Evolutionary conservation across 2,113 vertebrate species (phyloP).

Genomic region (Oreochromis spilurus): DNA sequence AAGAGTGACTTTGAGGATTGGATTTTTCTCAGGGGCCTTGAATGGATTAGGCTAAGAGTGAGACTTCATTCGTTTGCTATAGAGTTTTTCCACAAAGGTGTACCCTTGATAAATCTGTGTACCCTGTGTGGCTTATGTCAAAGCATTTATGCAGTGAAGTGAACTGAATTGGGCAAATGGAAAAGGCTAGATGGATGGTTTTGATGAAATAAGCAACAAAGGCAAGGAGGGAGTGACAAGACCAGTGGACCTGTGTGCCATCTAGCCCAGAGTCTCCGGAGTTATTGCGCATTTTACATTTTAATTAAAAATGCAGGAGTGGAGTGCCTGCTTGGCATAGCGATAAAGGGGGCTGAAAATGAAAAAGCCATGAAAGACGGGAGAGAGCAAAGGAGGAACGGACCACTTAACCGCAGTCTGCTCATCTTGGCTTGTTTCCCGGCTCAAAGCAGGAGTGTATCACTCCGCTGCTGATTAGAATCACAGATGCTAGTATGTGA

Average conservation of each 20-base stretch:
- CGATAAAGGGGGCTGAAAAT: slow-evolving; percentile 56
- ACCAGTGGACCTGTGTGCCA: slow-evolving; percentile 48
- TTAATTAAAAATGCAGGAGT: slow-evolving; percentile 70
- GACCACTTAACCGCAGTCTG: slow-evolving; percentile 32
- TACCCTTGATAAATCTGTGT: slow-evolving; percentile 11
- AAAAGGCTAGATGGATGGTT: slow-evolving; percentile 32
- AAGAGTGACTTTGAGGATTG: slow-evolving; percentile 49
- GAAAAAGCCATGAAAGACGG: slow-evolving; percentile 67
- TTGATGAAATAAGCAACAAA: slow-evolving; percentile 46
- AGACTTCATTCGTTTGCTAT: slow-evolving; percentile 10
- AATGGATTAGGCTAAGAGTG: slow-evolving; percentile 47
- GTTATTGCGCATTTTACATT: slow-evolving; percentile 66
- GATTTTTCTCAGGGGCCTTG: slow-evolving; percentile 52
- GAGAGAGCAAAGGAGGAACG: slow-evolving; percentile 38
- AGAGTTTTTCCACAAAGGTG: slow-evolving; percentile 28
- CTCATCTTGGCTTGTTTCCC: slow-evolving; percentile 36
- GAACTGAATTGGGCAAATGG: slow-evolving; percentile 31
- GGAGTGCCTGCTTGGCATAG: slow-evolving; percentile 50
- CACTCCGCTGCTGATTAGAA: slow-evolving; percentile 39
- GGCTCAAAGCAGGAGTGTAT: slow-evolving; percentile 33
- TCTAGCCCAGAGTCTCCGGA: slow-evolving; percentile 48
- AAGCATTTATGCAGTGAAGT: slow-evolving; percentile 32
- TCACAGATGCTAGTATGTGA: slow-evolving; percentile 29
- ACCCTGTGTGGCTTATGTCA: slow-evolving; percentile 24
- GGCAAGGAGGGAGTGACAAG: slow-evolving; percentile 24